phyloP scores from a whole-genome alignment of 2,888 invertebrate genomes.

The Eremobia ochroleuca region DNA sequence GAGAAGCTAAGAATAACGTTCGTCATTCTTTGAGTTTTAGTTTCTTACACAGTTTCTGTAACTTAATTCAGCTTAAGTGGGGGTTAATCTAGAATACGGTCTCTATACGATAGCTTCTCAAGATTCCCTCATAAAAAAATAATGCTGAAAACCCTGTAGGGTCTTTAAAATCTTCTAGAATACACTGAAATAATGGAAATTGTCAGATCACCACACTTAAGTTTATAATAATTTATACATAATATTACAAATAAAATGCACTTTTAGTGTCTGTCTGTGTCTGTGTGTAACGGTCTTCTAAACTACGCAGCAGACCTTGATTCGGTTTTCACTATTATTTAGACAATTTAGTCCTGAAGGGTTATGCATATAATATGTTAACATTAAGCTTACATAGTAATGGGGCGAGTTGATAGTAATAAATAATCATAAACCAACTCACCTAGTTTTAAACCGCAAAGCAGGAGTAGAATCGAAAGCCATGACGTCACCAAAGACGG shows the following conservation, averaged over 20 bases:
- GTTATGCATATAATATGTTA: background rate
- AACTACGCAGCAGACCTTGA: background rate
- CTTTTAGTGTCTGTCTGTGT: background rate
- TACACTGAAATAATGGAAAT: no score
- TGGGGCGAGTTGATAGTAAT: background rate
- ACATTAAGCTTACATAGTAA: background rate
- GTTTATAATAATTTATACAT: background rate
- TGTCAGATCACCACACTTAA: background rate
- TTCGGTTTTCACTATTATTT: no score
- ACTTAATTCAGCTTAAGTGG: background rate
- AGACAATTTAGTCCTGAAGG: background rate
- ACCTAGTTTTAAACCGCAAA: constrained; percentile 78
- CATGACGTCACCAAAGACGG: constrained; percentile 75
- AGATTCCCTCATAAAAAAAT: background rate
- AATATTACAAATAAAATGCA: background rate
- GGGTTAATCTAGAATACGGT: background rate
- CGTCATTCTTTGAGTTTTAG: background rate
- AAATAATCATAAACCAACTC: constrained; percentile 59
- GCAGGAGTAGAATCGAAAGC: constrained; percentile 76
- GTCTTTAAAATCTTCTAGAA: no score
- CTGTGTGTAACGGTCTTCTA: background rate
- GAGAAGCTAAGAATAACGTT: no score
- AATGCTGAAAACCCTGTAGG: background rate
- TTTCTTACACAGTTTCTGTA: background rate
- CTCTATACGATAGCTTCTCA: background rate